Base-by-base conservation (phyloP, 2,113 vertebrate species). In the Corvus moneduloides region DNA sequence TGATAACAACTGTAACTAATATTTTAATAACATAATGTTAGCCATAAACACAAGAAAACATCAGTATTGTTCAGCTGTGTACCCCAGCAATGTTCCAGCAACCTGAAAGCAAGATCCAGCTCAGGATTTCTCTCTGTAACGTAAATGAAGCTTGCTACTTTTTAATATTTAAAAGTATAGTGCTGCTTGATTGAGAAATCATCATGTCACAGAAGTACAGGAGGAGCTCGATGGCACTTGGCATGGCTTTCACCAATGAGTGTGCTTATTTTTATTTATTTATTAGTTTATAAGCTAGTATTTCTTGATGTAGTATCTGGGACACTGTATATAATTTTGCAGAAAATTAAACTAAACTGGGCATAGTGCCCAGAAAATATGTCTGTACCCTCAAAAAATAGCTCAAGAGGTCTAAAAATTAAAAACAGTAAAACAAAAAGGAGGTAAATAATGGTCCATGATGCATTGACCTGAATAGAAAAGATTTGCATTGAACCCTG, bases 1-100 rank as follows among this genome's bases (percentile, higher is more conserved):
- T 95, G 94, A 96, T 97, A 72, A 87, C 64, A 91, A 87, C 67
- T 91, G 64, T 67, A 93, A 73, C 82, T 92, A 90, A 80, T 87
- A 91, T 84, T 94, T 96, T 94, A 97, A 94, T 96, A 87, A 83
- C 64, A 64, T 64, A 63, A 81, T 68, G 52, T 85, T 63, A 77
- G 54, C 69, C 58, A 71, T 75, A 84, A 86, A 75, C 69, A 90
- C 49, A 87, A 64, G 20, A 79, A 68, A 90, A 71, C 30, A 68
- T 41, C 39, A 72, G 11, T 46, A 21, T 58, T 19, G 1, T 73
- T 93, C 55, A 80, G 46, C 68, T 90, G 23, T 54, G 55, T 54
- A 74, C 28, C 44, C 69, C 75, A 91, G 48, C 68, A 67, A 32
- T 43, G n/a, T 67, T 79, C 58, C 59, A 86, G 85, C 75, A 67